Base-by-base conservation (phyloP, 2,888 invertebrate genomes). In the Anoplius nigerrimus region DNA sequence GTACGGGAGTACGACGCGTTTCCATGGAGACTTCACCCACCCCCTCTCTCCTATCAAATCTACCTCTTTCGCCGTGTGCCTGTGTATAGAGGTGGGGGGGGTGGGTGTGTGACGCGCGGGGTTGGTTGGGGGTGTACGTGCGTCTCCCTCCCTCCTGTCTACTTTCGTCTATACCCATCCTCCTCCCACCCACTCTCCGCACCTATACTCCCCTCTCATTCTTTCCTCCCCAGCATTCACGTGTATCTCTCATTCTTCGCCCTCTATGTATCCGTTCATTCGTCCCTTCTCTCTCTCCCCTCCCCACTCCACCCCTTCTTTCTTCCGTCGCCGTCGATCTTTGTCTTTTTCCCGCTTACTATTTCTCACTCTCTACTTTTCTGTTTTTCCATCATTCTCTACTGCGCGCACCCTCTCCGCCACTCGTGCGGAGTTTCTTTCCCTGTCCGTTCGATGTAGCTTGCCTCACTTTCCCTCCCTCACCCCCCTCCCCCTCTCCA, bases 21-120 rank as follows among this genome's bases (percentile, higher is more conserved):
- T 80, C 87, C 86, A 87, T 87, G 83, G 85, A 71, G 84, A 87
- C 87, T n/a, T n/a, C n/a, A n/a, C n/a, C n/a, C n/a, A n/a, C n/a
- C n/a, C 79, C 78, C 80, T 82, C 82, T 84, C 86, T 81, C 75
- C 82, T 77, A 82, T 80, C 78, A 75, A 81, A 81, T 76, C 73
- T 73, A 70, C 62, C 72, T 54, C 71, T 60, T 60, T 58, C 34
- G 6, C 34, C 11, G 8, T 13, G 34, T 13, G 34, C 11, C 11
- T 34, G 34, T 34, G 34, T 11, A 34, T n/a, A n/a, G n/a, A n/a
- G n/a, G n/a, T n/a, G n/a, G n/a, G n/a, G n/a, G n/a, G n/a, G n/a
- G n/a, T n/a, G n/a, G n/a, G n/a, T n/a, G n/a, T n/a, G n/a, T n/a
- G 48, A 2, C 8, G 34, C 8, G 34, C 34, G 8, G 34, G 8